A percentile compares a stretch with the other conserved stretches of the same genome.
Conservation (phyloP, 2,888 invertebrate genomes). For the Tetragonula carbonaria region DNA sequence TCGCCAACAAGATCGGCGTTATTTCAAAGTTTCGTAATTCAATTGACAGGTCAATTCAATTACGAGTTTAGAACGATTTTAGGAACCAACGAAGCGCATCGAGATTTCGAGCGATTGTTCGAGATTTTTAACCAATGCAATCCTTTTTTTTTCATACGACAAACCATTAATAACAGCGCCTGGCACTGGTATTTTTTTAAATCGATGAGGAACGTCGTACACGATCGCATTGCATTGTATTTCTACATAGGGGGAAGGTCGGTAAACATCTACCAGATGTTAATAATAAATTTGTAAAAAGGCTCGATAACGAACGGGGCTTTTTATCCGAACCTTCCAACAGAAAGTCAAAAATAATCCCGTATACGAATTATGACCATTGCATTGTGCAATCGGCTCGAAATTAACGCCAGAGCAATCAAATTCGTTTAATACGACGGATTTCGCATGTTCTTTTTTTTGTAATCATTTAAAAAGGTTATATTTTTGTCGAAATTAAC, state of each 20-base stretch:
- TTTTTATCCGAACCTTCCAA: not conserved
- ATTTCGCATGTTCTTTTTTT: too few species aligned
- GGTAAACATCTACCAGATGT: slow-evolving; percentile 38
- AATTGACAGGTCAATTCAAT: not conserved
- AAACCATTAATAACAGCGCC: slow-evolving; percentile 47
- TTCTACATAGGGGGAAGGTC: slow-evolving; percentile 37
- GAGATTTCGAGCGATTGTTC: not conserved
- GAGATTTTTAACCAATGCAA: not conserved
- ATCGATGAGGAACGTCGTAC: slow-evolving; percentile 42
- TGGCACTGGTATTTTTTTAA: slow-evolving; percentile 1
- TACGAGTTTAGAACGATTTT: slow-evolving; percentile 20
- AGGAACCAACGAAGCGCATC: not conserved
- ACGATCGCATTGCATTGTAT: slow-evolving; percentile 13
- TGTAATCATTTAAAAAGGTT: too few species aligned
- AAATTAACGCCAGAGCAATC: too few species aligned
- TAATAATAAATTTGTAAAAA: slow-evolving; percentile 49
- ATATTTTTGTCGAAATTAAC: too few species aligned
- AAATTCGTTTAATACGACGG: too few species aligned
- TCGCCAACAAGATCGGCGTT: too few species aligned
- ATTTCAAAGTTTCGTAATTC: not conserved
- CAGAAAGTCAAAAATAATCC: not conserved
- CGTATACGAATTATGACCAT: not conserved
- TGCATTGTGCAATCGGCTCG: not conserved
- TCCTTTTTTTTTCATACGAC: not conserved
- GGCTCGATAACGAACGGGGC: slow-evolving; percentile 1